Evolutionary conservation across 2,113 vertebrate species (phyloP).

Genomic region (Jaculus jaculus): DNA sequence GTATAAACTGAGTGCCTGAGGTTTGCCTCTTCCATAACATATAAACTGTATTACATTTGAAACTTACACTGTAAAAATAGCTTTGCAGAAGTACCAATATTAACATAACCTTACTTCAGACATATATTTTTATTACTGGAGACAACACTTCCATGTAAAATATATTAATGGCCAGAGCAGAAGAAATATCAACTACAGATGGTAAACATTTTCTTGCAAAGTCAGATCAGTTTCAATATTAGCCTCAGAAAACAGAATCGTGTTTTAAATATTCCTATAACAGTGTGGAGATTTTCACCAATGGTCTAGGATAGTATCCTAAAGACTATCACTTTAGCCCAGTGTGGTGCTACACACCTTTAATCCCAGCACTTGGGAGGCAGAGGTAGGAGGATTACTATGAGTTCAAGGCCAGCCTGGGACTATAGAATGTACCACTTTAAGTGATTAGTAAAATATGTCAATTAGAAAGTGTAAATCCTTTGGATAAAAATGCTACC

Average conservation of each 20-base stretch:
- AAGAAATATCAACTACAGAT: constrained; percentile 65
- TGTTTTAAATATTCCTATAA: constrained; percentile 50
- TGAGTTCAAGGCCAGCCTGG: too few species aligned
- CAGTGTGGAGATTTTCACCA: constrained; percentile 34
- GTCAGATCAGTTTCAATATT: constrained; percentile 67
- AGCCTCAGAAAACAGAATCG: constrained; percentile 55
- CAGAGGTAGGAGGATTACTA: too few species aligned
- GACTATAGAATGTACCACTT: not conserved
- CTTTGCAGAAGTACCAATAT: constrained; percentile 56
- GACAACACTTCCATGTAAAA: constrained; percentile 59
- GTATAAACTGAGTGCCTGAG: constrained; percentile 40
- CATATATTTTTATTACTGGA: constrained; percentile 60
- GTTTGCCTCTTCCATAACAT: constrained; percentile 33
- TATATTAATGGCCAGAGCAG: constrained; percentile 63
- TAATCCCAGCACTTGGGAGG: too few species aligned
- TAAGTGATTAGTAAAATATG: not conserved
- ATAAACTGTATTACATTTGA: constrained; percentile 59
- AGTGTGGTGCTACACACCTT: too few species aligned
- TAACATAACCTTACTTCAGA: constrained; percentile 74
- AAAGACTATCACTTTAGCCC: not conserved
- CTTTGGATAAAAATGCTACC: constrained; percentile 51
- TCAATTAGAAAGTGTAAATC: constrained; percentile 36
- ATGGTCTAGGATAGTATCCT: not conserved
- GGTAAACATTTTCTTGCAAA: constrained; percentile 75
- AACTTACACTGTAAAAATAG: constrained; percentile 77